phyloP scores from a whole-genome alignment of 2,797 vertebrate species.

The Buphagus erythrorhynchus region DNA sequence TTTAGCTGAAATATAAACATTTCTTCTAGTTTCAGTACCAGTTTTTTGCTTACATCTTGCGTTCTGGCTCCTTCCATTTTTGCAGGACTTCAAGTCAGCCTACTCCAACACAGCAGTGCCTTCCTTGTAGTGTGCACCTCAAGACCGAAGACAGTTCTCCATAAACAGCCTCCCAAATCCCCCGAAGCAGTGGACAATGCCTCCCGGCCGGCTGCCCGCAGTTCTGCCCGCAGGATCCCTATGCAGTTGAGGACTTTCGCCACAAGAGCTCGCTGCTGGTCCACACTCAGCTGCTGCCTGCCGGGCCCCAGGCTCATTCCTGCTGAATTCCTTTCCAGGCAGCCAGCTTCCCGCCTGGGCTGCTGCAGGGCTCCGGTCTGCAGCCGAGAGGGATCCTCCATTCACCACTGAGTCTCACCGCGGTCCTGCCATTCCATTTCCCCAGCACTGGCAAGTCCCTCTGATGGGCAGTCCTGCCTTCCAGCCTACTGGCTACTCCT shows the following conservation, averaged over 20 bases:
- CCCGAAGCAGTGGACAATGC: background rate
- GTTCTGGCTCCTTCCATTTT: accelerated
- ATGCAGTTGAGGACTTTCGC: background rate
- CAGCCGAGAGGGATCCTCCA: too few species aligned
- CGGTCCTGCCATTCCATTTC: background rate
- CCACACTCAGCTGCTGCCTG: background rate
- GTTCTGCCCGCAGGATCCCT: accelerated
- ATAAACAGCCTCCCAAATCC: accelerated
- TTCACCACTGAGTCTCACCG: accelerated
- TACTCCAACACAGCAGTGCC: background rate
- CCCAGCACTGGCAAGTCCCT: background rate
- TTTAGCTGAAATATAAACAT: background rate
- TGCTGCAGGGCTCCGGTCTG: background rate
- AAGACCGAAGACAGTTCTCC: background rate
- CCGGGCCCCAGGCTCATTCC: background rate
- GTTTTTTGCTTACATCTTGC: background rate
- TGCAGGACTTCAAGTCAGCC: background rate
- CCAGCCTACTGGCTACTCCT: background rate
- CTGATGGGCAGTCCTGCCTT: background rate
- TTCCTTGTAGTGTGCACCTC: background rate
- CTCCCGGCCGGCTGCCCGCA: background rate
- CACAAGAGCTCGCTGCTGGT: slow-evolving; percentile 38
- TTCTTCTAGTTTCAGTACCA: background rate
- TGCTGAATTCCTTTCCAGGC: background rate
- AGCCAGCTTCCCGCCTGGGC: background rate